Evolutionary conservation across 2,888 invertebrate species (phyloP).

Genomic region (Fragum whitleyi): DNA sequence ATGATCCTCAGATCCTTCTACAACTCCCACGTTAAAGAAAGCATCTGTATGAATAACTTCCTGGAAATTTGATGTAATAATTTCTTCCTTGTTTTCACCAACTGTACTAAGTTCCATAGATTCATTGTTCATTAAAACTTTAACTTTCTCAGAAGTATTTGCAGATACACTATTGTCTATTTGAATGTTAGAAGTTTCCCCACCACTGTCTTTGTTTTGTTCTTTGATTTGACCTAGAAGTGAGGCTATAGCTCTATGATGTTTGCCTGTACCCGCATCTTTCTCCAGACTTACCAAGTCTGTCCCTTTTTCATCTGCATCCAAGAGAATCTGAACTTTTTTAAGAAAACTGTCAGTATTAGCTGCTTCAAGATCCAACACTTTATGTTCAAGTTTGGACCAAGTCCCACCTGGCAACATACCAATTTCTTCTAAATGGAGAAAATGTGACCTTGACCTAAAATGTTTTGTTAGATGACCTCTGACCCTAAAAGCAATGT

Average conservation of each 20-base stretch:
- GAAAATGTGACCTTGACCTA: conserved; percentile 97
- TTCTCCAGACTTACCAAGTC: conserved; percentile 32
- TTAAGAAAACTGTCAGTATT: conserved; percentile 83
- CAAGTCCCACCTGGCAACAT: conserved; percentile 97
- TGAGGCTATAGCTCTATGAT: background rate
- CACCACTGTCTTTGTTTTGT: background rate
- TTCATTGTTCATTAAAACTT: background rate
- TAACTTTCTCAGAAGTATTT: background rate
- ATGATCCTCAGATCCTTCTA: background rate
- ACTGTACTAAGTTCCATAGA: conserved; percentile 66
- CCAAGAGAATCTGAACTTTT: conserved; percentile 40
- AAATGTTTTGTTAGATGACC: conserved; percentile 99
- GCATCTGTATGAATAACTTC: conserved; percentile 29
- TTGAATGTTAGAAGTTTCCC: background rate
- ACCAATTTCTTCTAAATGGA: conserved; percentile 95
- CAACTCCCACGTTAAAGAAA: conserved; percentile 17
- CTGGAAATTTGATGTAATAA: conserved; percentile 6
- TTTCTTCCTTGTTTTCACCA: conserved; percentile 34
- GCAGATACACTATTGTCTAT: background rate
- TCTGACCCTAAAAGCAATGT: conserved; percentile 96
- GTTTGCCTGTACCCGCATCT: background rate
- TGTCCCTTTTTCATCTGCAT: conserved; percentile 34
- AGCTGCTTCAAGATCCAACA: conserved; percentile 97
- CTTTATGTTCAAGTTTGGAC: conserved; percentile 94
- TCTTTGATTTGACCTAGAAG: background rate